Evolutionary conservation across 2,888 invertebrate species (phyloP).

Genomic region (Lampropteryx suffumata): DNA sequence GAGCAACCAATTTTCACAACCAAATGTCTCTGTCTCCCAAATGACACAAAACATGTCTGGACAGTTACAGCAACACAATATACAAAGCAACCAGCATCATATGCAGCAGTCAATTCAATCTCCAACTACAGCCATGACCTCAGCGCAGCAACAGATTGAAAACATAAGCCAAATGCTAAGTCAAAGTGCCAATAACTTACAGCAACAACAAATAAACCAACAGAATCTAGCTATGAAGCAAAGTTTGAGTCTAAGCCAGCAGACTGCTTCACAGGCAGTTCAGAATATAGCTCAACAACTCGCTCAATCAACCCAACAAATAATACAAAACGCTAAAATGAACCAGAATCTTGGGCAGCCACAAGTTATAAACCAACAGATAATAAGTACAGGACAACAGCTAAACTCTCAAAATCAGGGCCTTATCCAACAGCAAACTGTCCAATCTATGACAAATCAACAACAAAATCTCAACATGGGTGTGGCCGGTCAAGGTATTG

Average conservation of each 20-base stretch:
- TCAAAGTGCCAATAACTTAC: constrained; percentile 75
- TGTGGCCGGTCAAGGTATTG: constrained; percentile 69
- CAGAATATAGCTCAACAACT: constrained; percentile 76
- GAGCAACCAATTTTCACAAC: constrained; percentile 62
- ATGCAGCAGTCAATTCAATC: constrained; percentile 70
- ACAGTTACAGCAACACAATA: constrained; percentile 73
- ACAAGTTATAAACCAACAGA: constrained; percentile 73
- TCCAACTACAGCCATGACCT: constrained; percentile 76
- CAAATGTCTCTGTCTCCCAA: constrained; percentile 69
- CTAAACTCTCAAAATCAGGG: constrained; percentile 67
- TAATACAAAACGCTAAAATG: constrained; percentile 74
- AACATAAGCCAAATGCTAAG: constrained; percentile 83
- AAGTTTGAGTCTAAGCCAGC: constrained; percentile 69
- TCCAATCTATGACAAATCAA: constrained; percentile 69
- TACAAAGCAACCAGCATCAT: constrained; percentile 67
- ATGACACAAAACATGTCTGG: constrained; percentile 68
- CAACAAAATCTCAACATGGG: constrained; percentile 76
- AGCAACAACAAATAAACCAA: constrained; percentile 70
- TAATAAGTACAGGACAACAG: constrained; percentile 78
- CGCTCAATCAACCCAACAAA: constrained; percentile 73
- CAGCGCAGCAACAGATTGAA: constrained; percentile 85
- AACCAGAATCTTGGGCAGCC: constrained; percentile 69
- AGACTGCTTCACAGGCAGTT: constrained; percentile 68
- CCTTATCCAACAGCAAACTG: constrained; percentile 71
- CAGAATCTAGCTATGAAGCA: constrained; percentile 76